Percentiles rank a stretch among this genome's conserved stretches.
Evolutionary conservation across 2,888 invertebrate genomes (phyloP).

Genomic region (Epirrhoe tristata): DNA sequence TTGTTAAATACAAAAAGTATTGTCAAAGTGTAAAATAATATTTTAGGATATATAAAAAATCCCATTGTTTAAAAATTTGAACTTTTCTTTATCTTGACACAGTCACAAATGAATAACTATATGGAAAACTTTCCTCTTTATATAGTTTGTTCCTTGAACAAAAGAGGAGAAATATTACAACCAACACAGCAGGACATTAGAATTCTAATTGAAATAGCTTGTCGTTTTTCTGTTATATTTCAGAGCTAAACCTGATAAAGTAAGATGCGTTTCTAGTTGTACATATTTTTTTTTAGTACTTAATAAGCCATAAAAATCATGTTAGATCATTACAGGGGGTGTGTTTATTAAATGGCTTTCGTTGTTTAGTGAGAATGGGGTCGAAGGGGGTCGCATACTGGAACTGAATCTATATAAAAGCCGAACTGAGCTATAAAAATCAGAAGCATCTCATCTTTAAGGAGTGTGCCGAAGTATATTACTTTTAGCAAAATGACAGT

Average conservation of each 20-base stretch:
- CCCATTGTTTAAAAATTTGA: conserved; percentile 34
- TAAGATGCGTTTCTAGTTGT: conserved; percentile 11
- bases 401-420: conserved; percentile 36
- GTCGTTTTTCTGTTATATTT: conserved; percentile 20
- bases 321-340: conserved; percentile 41
- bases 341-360: conserved; percentile 60
- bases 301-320: conserved; percentile 6
- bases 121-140: conserved; percentile 25
- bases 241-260: background rate
- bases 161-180: conserved; percentile 16
- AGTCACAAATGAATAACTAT: conserved; percentile 27
- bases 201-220: conserved; percentile 46
- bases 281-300: background rate
- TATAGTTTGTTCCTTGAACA: conserved; percentile 24
- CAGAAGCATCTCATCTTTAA: conserved; percentile 23
- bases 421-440: background rate
- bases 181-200: conserved; percentile 47
- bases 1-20: conserved; percentile 47
- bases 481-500: conserved; percentile 49
- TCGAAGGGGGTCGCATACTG: background rate
- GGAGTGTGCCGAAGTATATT: background rate
- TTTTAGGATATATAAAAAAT: conserved; percentile 40
- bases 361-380: conserved; percentile 21
- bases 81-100: conserved; percentile 1
- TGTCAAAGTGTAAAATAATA: conserved; percentile 42